Evolutionary conservation across 2,797 vertebrate species (phyloP).

Genomic region (Garrulus glandarius): DNA sequence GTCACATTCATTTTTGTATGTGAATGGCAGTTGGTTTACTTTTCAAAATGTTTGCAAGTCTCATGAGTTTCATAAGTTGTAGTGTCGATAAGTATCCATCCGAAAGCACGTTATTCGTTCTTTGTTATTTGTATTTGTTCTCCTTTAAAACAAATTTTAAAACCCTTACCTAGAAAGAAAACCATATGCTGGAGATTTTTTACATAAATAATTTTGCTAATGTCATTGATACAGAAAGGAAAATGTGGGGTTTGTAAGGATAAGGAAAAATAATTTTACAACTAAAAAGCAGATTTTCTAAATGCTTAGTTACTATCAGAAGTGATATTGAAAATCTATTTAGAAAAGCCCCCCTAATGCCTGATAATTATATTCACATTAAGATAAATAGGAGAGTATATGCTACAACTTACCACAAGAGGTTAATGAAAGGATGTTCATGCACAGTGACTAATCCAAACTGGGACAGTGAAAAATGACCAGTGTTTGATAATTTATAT

Average conservation of each 20-base stretch:
- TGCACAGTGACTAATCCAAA: background rate
- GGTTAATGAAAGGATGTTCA: background rate
- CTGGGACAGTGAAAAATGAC: background rate
- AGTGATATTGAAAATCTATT: background rate
- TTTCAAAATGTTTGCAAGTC: slow-evolving; percentile 46
- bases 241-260: background rate
- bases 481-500: background rate
- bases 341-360: background rate
- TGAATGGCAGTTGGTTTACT: slow-evolving; percentile 7
- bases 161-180: background rate
- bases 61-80: slow-evolving; percentile 23
- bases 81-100: background rate
- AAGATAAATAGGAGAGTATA: background rate
- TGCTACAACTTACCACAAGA: background rate
- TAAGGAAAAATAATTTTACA: background rate
- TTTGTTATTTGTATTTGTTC: slow-evolving; percentile 49
- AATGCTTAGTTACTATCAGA: background rate
- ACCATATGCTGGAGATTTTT: background rate
- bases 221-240: background rate
- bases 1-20: background rate
- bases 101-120: background rate
- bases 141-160: background rate
- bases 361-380: background rate
- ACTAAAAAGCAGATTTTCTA: background rate
- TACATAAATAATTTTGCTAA: background rate